Conservation (phyloP, 2,113 vertebrate genomes). For the Rhagologus leucostigma region DNA sequence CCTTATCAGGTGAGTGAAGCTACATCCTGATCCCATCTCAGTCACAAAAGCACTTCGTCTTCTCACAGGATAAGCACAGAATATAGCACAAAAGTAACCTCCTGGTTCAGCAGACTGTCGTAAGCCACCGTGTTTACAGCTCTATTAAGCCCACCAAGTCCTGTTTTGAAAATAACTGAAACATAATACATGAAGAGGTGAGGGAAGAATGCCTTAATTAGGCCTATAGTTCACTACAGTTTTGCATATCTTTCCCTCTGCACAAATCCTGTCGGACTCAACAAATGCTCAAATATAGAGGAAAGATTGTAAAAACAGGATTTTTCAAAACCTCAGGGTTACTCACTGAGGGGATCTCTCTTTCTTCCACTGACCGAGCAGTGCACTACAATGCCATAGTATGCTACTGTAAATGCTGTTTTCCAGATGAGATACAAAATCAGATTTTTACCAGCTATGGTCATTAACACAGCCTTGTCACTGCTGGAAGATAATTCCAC, state of each 20-base stretch:
- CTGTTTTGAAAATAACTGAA: not conserved
- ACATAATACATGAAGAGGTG: not conserved
- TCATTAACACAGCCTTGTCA: not conserved
- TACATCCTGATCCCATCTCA: not conserved
- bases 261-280: not conserved
- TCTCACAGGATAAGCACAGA: not conserved
- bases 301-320: not conserved
- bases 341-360: not conserved
- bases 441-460: slow-evolving; percentile 14
- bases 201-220: not conserved
- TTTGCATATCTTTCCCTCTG: not conserved
- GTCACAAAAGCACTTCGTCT: not conserved
- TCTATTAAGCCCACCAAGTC: not conserved
- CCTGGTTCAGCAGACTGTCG: not conserved
- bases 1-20: not conserved
- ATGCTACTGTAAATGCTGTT: not conserved
- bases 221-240: not conserved
- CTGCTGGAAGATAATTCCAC: not conserved
- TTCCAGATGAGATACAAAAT: slow-evolving; percentile 8
- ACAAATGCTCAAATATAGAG: not conserved
- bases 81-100: not conserved
- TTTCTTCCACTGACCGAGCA: not conserved
- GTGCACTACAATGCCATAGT: too few relatives aligned
- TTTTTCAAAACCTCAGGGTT: not conserved
- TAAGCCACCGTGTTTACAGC: not conserved